Base-by-base conservation (phyloP, 1,140 invertebrate genomes). In the Phortica variegata region DNA sequence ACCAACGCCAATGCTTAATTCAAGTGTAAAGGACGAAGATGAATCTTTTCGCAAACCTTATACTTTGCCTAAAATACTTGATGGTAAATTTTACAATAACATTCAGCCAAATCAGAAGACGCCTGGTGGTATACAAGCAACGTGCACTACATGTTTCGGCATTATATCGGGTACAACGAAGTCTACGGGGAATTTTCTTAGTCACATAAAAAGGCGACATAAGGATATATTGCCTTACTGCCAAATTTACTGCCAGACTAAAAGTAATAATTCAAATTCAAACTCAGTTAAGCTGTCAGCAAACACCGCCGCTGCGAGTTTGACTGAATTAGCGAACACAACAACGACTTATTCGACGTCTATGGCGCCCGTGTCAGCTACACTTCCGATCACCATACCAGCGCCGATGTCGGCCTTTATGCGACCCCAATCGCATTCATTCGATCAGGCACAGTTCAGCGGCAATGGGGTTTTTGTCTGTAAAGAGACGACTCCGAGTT, bases 1-100 rank as follows among this genome's bases (percentile, higher is more conserved):
- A 33, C 44, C 1, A 26, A 26, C 19, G 15, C 34, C n/a, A n/a
- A n/a, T n/a, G n/a, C 2, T 19, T 56, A 8, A 18, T 56, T 56
- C 9, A 49, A 57, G 15, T 63, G 46, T 12, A 23, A 60, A 2
- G 55, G 54, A n/a, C 37, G 63, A 69, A 2, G 63, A 69, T 6
- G 63, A 68, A n/a, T 34, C 32, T 4, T 58, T 63, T 21, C 52
- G 68, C 3, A 69, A 59, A 38, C 59, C 69, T 0, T 57, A 47
- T 10, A 53, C 65, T 5, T 43, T 73, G 36, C 70, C 70, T 19
- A 73, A 73, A 56, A 61, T 73, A 15, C 39, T 73, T n/a, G 70
- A 73, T 48, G 70, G 70, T 54, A 73, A 60, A 55, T 73, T 70
- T 42, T 73, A 73, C 49, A 73, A 65, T 46, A 61, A 73, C 47